Evolutionary conservation across 2,888 invertebrate genomes (phyloP).

Genomic region (Colletes collaris): DNA sequence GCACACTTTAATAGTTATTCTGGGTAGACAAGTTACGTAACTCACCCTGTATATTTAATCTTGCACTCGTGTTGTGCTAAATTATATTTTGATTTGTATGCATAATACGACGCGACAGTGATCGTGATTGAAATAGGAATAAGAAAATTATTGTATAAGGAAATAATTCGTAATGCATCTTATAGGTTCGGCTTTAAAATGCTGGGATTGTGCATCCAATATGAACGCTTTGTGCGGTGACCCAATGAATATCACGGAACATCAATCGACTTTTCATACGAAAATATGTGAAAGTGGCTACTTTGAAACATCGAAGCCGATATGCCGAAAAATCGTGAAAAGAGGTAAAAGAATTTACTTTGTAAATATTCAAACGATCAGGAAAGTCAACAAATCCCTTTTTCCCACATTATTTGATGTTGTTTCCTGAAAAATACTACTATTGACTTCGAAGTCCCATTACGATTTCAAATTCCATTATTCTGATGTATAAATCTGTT

Average conservation of each 20-base stretch:
- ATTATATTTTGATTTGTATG: too few relatives aligned
- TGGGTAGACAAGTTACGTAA: too few relatives aligned
- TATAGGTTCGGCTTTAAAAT: slow-evolving; percentile 87
- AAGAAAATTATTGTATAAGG: background rate
- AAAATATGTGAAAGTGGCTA: slow-evolving; percentile 69
- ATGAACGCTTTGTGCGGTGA: slow-evolving; percentile 89
- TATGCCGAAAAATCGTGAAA: slow-evolving; percentile 90
- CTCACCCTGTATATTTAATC: too few relatives aligned
- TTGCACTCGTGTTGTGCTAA: too few relatives aligned
- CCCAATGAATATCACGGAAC: slow-evolving; percentile 86
- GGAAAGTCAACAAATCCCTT: background rate
- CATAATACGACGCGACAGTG: too few relatives aligned
- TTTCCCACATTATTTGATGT: too few relatives aligned
- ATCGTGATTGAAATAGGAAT: too few relatives aligned
- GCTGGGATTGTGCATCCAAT: slow-evolving; percentile 91
- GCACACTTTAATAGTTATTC: too few relatives aligned
- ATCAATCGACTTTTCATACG: slow-evolving; percentile 82
- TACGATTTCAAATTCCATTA: too few relatives aligned
- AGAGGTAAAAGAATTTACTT: slow-evolving; percentile 86
- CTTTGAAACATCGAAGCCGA: slow-evolving; percentile 82
- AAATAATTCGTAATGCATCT: background rate
- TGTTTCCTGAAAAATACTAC: too few relatives aligned
- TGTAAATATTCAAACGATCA: background rate
- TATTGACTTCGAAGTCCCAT: too few relatives aligned
- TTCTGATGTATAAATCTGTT: too few relatives aligned